Evolutionary conservation across 2,113 vertebrate genomes (phyloP), one percentile per base, ranked within the genome.

Genomic region (Mirza zaza): DNA sequence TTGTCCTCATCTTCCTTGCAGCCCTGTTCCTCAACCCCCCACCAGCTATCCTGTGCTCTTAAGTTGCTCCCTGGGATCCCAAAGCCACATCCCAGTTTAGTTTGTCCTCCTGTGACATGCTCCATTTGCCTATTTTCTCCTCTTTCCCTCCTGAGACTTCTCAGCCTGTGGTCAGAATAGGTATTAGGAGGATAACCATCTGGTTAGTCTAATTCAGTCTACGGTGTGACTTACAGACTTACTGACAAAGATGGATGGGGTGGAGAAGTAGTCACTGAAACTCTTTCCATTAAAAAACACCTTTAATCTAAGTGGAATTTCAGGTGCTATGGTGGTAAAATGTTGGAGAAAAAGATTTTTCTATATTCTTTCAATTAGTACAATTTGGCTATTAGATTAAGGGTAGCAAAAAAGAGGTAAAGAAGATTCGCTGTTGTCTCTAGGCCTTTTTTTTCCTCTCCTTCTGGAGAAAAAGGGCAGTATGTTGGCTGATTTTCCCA

Each of bases 221-320:
- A 32, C 92, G 70, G 63, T 61, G 23, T 92, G 52, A 85, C 70
- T 97, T 92, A 61, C 55, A 29, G 32, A 77, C 75, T 77, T 32
- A 80, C 55, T 71, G 57, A 65, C 70, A 90, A 50, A 81, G 80
- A 18, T 45, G 23, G 73, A 45, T 23, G 57, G 59, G 71, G 39
- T n/a, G 36, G 82, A 85, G 68, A 91, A 27, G 27, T 50, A 21
- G 5, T 86, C 55, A 57, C 82, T 25, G 18, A 75, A 71, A 50
- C 36, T 67, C 36, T 67, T 91, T 65, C 45, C 18, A 9, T 86
- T 68, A 5, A 61, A 90, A 42, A 20, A 6, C 3, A 61, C 27
- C 67, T 91, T 77, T 90, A 61, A 79, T 52, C 12, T 48, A 73
- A 80, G 42, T 83, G 29, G 68, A 92, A 70, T 87, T 84, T 94